Evolutionary conservation across 2,113 vertebrate genomes (phyloP), one percentile per base, ranked within the genome.

Genomic region (Gymnobelideus leadbeateri): DNA sequence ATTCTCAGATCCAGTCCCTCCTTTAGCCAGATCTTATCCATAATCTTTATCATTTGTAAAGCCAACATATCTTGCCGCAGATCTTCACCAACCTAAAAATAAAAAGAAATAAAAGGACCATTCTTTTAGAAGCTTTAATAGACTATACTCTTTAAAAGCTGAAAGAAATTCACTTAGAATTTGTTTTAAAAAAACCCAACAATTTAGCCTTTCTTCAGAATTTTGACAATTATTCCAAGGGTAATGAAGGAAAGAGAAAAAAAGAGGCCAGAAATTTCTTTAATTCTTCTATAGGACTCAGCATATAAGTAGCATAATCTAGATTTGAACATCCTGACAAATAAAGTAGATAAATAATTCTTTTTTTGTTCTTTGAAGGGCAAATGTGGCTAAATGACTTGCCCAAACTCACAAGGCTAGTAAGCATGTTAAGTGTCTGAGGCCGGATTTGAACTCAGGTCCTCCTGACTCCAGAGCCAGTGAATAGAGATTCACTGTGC

Each of bases 1-100:
- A 99, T 99, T 90, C 99, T 99, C 54, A 99, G 98, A 98, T 99
- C 99, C 95, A 99, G 98, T 2, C 99, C 99, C 96, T 99, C 99
- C 98, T 99, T 99, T 96, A 99, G 98, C 99, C 99, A 99, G 96
- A 99, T 99, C 95, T 99, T 99, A 98, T 99, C 99, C 99, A 99
- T 99, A 92, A 99, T 99, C 94, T 99, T 99, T 98, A 99, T 99
- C 99, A 99, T 99, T 98, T 99, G 99, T 61, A 99, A 99, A 77
- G 99, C 99, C 97, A 99, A 97, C 99, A 99, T 99, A 98, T 99
- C 99, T 98, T 99, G 99, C 52, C 99, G 99, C 97, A 99, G 98
- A 98, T 99, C 99, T 97, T 99, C 99, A 92, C 99, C 99, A 92
- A 99, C 99, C 99, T 99, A 96, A 89, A 96, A 97, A 97, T 89